Base-by-base conservation (phyloP, 2,888 invertebrate species). In the Resseliella maxima region DNA sequence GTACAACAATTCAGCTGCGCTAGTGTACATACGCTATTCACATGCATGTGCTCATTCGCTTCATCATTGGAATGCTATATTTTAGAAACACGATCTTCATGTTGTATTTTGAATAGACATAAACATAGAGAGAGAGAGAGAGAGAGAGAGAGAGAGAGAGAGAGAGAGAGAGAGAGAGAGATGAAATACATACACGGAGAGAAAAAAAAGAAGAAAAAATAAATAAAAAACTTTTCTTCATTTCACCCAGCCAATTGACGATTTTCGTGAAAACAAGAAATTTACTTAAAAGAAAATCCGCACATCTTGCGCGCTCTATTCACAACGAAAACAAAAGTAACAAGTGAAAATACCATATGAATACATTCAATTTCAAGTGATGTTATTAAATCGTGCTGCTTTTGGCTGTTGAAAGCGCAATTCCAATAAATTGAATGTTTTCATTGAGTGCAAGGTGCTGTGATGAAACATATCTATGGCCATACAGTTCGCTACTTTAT, bases 41-140 rank as follows among this genome's bases (percentile, higher is more conserved):
- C 31, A 72, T 72, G 72, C 31, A 31, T 24, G 59, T 24, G n/a
- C 72, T 31, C 72, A 24, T 59, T 50, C 59, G 59, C 59, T 59
- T 59, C 21, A 12, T 12, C 15, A 72, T 72, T 8, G 31, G 72
- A 72, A 72, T 72, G 72, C 24, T 8, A 59, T 59, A 3, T 27
- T 59, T 59, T 18, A 18, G 59, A 59, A 27, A 59, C 59, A 59
- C 27, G 59, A 59, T 59, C 41, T 41, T 12, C 24, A 15, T 3
- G 24, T 27, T 27, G 27, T 3, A 59, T 72, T 31, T 31, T 35
- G 0, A 50, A n/a, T n/a, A n/a, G n/a, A n/a, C n/a, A n/a, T n/a
- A n/a, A n/a, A n/a, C n/a, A n/a, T n/a, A n/a, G 45, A 45, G 12
- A 45, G 12, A 45, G 12, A 45, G 12, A 45, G 45, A 5, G 45